phyloP scores from a whole-genome alignment of 1,140 invertebrate species.

The Drosophila yakuba region DNA sequence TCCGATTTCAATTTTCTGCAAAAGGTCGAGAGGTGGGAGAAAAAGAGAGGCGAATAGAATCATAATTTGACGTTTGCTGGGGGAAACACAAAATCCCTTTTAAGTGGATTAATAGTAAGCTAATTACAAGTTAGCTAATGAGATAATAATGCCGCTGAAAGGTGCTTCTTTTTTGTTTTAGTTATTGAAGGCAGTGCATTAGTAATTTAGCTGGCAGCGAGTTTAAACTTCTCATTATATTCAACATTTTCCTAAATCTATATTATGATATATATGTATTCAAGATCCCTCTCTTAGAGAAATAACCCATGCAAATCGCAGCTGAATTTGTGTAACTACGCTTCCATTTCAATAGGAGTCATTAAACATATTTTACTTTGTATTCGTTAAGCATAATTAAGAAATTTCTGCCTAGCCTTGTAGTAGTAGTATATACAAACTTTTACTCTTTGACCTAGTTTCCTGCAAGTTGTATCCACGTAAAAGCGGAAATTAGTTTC shows the following conservation, averaged over 20 bases:
- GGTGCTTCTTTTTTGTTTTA: neutral
- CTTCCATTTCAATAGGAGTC: neutral
- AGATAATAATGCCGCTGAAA: constrained; percentile 5
- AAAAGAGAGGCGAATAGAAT: constrained; percentile 36
- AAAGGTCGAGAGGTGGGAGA: constrained; percentile 5
- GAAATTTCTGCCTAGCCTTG: neutral
- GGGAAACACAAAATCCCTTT: constrained; percentile 20
- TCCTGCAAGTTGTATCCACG: constrained; percentile 17
- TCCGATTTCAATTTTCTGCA: constrained; percentile 36
- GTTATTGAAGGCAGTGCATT: neutral
- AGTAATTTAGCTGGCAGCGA: no score
- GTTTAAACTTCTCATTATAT: neutral
- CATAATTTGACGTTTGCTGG: constrained; percentile 39
- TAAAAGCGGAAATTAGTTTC: constrained; percentile 68
- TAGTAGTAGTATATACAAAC: neutral
- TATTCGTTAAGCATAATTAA: constrained; percentile 8
- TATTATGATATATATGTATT: no score
- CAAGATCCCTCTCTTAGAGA: no score
- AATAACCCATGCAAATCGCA: neutral
- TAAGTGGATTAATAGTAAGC: constrained; percentile 44
- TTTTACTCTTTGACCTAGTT: constrained; percentile 43
- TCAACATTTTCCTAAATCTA: no score
- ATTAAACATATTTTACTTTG: neutral
- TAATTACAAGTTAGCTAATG: constrained; percentile 22
- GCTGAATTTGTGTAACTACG: neutral